Base-by-base conservation (phyloP, 2,888 invertebrate genomes). In the Scaptodrosophila latifasciaeformis region DNA sequence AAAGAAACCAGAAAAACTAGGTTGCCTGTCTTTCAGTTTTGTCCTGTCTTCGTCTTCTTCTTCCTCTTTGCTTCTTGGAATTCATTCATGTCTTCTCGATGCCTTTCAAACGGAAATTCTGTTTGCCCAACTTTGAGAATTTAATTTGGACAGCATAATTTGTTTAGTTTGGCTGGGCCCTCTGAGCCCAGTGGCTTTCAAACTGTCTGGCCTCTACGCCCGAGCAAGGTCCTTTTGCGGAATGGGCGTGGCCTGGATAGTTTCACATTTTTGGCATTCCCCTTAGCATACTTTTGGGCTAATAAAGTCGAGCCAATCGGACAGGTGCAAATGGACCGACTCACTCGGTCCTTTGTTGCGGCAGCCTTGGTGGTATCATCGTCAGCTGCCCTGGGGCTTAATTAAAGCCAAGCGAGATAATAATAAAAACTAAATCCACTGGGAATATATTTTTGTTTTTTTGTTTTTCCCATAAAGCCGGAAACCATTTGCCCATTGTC, bases 271-370 rank as follows among this genome's bases (percentile, higher is more conserved):
- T n/a, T n/a, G n/a, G 31, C 53, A 44, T 48, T 56, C n/a, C 37
- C 50, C 58, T 51, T 54, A 55, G 76, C 72, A 74, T 76, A 76
- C 65, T 76, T 74, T 54, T 48, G 40, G 66, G 74, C 77, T 70
- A 72, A 76, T 72, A 62, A 60, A 61, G 47, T 47, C 42, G 58
- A 53, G 35, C 5, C n/a, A n/a, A n/a, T n/a, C n/a, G n/a, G n/a
- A n/a, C n/a, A n/a, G n/a, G n/a, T n/a, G n/a, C n/a, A n/a, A n/a
- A n/a, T n/a, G n/a, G n/a, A n/a, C n/a, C n/a, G n/a, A n/a, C n/a
- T n/a, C n/a, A n/a, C n/a, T n/a, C n/a, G n/a, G n/a, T n/a, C n/a
- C n/a, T n/a, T n/a, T n/a, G n/a, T n/a, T n/a, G n/a, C n/a, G n/a
- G n/a, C n/a, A n/a, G n/a, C n/a, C n/a, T n/a, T n/a, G n/a, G n/a